Evolutionary conservation across 2,888 invertebrate species (phyloP), one percentile per base, ranked within the genome.

Genomic region (Ophioninae sp.): DNA sequence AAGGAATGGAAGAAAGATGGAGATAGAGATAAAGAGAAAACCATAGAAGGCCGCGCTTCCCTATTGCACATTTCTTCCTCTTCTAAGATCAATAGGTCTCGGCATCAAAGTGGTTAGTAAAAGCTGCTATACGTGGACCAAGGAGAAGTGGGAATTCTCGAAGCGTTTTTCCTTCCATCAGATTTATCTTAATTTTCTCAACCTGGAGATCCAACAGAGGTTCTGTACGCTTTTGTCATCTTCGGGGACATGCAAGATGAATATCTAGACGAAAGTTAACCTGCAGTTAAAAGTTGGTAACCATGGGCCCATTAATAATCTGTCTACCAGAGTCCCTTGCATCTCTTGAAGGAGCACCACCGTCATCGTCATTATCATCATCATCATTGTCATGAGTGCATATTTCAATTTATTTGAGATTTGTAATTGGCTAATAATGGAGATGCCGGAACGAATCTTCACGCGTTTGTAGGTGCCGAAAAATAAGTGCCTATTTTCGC

Each of bases 251-350:
- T 73, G 83, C 74, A 30, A 88, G 90, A 90, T 90, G 83, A 82
- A 75, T 89, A 90, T 90, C 90, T 75, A 57, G 21, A 20, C 61
- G 72, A 68, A 85, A 81, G 88, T 90, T 90, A 88, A 90, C 89
- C 88, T 85, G 88, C 86, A 86, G 88, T 89, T 90, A 89, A 89
- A 88, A 90, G 88, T 85, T 79, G 74, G 73, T 75, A 79, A 69
- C 69, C 21, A 59, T 37, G 59, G 21, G 72, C 37, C 74, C 67
- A 44, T 57, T n/a, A 23, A 79, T 73, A 84, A 75, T 78, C 81
- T 81, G 83, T 67, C 81, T 59, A 72, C 65, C 61, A 65, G 56
- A 61, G 56, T 44, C 67, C 44, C 70, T 74, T 73, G 65, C 70
- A 23, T 68, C 79, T 74, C 64, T 62, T 21, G 30, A 21, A 1